Evolutionary conservation across 1,140 invertebrate species (phyloP).

Genomic region (Drosophila micromelanica): DNA sequence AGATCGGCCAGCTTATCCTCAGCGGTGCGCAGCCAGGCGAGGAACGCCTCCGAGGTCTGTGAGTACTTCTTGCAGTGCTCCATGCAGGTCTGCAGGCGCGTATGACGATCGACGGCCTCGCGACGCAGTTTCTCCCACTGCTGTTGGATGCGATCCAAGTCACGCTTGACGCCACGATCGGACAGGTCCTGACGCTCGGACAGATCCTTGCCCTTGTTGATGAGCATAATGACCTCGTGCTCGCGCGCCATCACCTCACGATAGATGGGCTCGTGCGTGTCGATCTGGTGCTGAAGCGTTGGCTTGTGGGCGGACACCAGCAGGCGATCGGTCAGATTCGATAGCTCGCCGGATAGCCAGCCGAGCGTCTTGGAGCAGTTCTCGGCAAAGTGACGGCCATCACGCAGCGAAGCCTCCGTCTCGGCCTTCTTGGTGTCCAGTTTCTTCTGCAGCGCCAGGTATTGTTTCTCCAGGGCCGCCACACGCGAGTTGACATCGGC

Average conservation of each 20-base stretch:
- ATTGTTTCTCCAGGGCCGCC: constrained; percentile 91
- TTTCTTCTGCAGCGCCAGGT: constrained; percentile 94
- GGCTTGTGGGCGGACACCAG: constrained; percentile 94
- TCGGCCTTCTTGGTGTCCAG: constrained; percentile 95
- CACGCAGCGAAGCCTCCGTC: constrained; percentile 93
- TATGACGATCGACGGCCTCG: constrained; percentile 93
- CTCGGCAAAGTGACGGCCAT: constrained; percentile 94
- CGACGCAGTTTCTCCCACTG: constrained; percentile 96
- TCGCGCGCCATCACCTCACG: constrained; percentile 94
- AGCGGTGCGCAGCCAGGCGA: constrained; percentile 94
- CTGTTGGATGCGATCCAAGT: constrained; percentile 93
- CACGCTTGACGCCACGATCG: constrained; percentile 87
- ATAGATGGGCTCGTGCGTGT: constrained; percentile 95
- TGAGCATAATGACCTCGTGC: constrained; percentile 96
- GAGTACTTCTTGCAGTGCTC: constrained; percentile 97
- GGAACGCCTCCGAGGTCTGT: constrained; percentile 92
- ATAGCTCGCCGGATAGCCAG: constrained; percentile 93
- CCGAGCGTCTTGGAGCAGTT: constrained; percentile 93
- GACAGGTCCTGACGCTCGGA: constrained; percentile 86
- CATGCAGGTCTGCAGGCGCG: constrained; percentile 93
- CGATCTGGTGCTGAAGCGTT: constrained; percentile 93
- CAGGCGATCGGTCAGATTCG: constrained; percentile 90
- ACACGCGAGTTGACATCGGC: constrained; percentile 96
- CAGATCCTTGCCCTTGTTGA: constrained; percentile 95
- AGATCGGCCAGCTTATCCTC: constrained; percentile 93